Conservation (phyloP, 1,140 invertebrate genomes). For the Drosophila arizonae region DNA sequence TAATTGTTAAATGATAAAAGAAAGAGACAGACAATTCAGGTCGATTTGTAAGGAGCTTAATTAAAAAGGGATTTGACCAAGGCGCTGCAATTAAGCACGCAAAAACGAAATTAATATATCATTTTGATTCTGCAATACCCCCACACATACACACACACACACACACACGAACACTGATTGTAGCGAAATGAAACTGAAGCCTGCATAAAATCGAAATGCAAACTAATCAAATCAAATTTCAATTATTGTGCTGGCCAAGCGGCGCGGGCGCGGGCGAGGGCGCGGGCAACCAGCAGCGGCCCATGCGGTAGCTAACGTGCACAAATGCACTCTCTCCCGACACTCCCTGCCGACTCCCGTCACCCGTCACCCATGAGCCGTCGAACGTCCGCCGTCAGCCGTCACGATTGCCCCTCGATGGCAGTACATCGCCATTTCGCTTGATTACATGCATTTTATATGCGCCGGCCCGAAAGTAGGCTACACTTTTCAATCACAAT, state of each 20-base stretch:
- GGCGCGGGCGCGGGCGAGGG: conserved; percentile 54
- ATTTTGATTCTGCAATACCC: conserved; percentile 42
- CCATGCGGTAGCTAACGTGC: conserved; percentile 28
- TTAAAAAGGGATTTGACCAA: conserved; percentile 69
- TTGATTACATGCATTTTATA: conserved; percentile 81
- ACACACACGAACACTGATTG: not conserved
- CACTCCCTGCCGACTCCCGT: not conserved
- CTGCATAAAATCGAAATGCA: conserved; percentile 53
- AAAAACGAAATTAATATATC: conserved; percentile 65
- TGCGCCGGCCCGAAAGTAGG: conserved; percentile 75
- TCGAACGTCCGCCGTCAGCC: not conserved
- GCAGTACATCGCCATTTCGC: conserved; percentile 69
- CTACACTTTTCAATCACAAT: conserved; percentile 82
- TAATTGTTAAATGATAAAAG: conserved; percentile 51
- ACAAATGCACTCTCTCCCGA: conserved; percentile 46
- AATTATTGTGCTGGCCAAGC: conserved; percentile 64
- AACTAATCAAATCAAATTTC: conserved; percentile 82
- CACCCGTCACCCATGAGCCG: not conserved
- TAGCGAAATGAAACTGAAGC: conserved; percentile 15
- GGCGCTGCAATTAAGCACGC: conserved; percentile 45
- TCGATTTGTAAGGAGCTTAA: conserved; percentile 50
- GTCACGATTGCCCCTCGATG: conserved; percentile 26
- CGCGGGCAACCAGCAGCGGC: conserved; percentile 14
- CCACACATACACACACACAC: conserved; percentile 7
- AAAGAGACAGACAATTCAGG: not conserved